phyloP scores from a whole-genome alignment of 2,797 vertebrate species.

The Pseudochirops cupreus region DNA sequence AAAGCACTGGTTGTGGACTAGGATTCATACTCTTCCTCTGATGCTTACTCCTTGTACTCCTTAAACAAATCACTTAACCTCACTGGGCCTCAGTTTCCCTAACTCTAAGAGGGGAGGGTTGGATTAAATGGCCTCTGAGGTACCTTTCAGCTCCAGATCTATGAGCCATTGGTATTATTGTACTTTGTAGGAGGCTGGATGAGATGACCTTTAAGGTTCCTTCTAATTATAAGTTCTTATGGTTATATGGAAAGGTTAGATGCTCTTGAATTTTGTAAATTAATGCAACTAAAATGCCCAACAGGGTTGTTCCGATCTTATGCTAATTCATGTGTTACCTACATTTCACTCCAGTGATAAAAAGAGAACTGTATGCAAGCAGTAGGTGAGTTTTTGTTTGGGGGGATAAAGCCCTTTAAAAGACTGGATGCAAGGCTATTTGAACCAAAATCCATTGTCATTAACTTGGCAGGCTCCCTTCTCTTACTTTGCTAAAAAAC shows the following conservation, averaged over 20 bases:
- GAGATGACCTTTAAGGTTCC: background rate
- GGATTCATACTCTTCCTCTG: background rate
- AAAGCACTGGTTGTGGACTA: background rate
- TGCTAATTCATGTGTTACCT: constrained; percentile 23
- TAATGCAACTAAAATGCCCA: background rate
- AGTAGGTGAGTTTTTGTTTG: constrained; percentile 3
- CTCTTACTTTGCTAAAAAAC: constrained; percentile 47
- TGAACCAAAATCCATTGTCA: constrained; percentile 43
- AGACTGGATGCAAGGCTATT: constrained; percentile 34
- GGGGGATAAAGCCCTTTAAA: constrained; percentile 42
- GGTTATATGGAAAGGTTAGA: background rate
- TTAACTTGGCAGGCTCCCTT: constrained; percentile 40
- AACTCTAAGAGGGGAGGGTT: background rate
- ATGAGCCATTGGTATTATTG: background rate
- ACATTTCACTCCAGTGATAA: constrained; percentile 22
- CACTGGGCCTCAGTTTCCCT: background rate
- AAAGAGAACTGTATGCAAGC: constrained; percentile 33
- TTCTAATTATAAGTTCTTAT: background rate
- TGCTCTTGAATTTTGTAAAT: constrained; percentile 46
- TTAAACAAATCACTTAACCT: background rate
- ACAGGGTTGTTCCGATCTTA: background rate
- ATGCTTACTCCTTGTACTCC: background rate
- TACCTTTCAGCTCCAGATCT: background rate
- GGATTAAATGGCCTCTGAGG: background rate
- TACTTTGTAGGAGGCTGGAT: background rate